Base-by-base conservation (phyloP, 1,140 invertebrate genomes). In the Lasioglossum baleicum region DNA sequence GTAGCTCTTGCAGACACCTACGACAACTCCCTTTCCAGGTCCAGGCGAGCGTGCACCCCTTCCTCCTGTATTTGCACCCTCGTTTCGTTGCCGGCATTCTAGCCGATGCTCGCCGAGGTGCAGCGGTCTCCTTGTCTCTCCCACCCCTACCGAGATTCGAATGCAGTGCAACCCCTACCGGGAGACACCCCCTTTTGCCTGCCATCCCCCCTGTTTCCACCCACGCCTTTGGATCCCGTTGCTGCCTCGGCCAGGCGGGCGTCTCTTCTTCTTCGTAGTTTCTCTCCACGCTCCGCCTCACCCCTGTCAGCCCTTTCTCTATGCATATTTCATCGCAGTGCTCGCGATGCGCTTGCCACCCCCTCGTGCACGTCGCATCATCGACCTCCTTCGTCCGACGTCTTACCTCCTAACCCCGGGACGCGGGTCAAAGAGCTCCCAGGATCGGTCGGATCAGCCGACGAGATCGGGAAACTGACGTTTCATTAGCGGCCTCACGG, bases 271-370 rank as follows among this genome's bases (percentile, higher is more conserved):
- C 73, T 31, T 77, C 74, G 69, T 53, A 60, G 64, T 75, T 35
- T 56, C 71, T 75, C 75, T 56, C 64, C 74, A 40, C 53, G 4
- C 51, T 68, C 51, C 67, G 42, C 70, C 31, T 61, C 63, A 10
- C 51, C 44, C 26, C 31, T 72, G 22, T 75, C 67, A 72, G 74
- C 75, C 78, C 76, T 84, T 75, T 85, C 65, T 73, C 70, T 81
- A 89, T 91, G 89, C 87, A 91, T 91, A 90, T 91, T 91, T 91
- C 87, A 91, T 83, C 81, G 78, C 73, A 70, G 83, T 85, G 87
- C 83, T 87, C 82, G 83, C 83, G 77, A 70, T 83, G 74, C 81
- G 61, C 81, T 74, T 85, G 44, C 65, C 83, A 82, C 77, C 48
- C 35, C 51, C 72, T 72, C 72, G 73, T 75, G 78, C 73, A 85